These are phyloP conservation scores for Heliconius erato DNA, from an alignment of 2,888 invertebrate species.

Conservation along the genomic window DNA sequence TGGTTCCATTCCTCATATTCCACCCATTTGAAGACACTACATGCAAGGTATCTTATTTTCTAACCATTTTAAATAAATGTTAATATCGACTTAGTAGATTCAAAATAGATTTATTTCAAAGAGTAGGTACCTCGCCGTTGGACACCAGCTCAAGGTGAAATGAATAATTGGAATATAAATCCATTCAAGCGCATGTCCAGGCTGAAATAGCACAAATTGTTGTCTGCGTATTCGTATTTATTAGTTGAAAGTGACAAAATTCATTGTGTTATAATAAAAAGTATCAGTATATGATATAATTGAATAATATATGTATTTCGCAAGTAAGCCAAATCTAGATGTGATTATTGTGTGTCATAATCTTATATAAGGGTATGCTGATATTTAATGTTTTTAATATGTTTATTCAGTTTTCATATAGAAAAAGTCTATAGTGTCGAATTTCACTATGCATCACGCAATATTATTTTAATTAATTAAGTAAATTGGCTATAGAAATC, in stretches of 20 bases:
- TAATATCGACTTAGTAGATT: not conserved
- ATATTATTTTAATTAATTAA: too few relatives aligned
- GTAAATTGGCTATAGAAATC: not conserved
- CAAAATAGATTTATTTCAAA: not conserved
- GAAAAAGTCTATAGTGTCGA: not conserved
- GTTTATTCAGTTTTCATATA: not conserved
- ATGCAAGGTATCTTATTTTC: not conserved
- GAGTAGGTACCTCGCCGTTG: not conserved
- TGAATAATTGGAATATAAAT: slow-evolving; percentile 15
- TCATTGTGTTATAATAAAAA: not conserved
- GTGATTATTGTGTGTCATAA: not conserved
- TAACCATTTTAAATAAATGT: not conserved
- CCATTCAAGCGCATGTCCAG: not conserved
- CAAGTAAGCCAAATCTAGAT: not conserved
- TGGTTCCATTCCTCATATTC: not conserved
- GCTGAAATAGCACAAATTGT: not conserved
- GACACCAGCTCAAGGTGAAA: slow-evolving; percentile 19
- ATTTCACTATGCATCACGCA: not conserved
- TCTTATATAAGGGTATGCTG: not conserved
- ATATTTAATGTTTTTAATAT: not conserved
- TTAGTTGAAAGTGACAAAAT: not conserved
- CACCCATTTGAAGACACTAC: not conserved
- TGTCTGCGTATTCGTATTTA: slow-evolving; percentile 5
- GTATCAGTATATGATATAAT: not conserved
- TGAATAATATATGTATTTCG: not conserved